phyloP scores from a whole-genome alignment of 2,888 invertebrate species.

The Priapulus caudatus region DNA sequence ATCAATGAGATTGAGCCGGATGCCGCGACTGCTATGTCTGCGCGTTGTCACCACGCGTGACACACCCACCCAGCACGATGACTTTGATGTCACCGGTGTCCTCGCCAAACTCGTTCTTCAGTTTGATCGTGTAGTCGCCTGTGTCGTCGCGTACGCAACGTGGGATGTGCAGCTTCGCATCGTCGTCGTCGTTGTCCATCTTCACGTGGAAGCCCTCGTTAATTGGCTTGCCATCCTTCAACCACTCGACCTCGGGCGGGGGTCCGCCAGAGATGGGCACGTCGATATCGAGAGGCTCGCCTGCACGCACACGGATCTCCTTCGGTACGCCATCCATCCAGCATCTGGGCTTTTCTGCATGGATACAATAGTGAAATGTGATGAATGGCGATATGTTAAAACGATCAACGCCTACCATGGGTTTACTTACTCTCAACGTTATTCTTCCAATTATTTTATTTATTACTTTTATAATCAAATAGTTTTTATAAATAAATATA shows the following conservation, averaged over 20 bases:
- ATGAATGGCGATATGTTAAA: too few species aligned
- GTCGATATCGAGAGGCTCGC: conserved; percentile 85
- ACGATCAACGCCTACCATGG: too few species aligned
- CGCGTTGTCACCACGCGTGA: too few species aligned
- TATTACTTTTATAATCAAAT: too few species aligned
- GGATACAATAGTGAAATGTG: conserved; percentile 9
- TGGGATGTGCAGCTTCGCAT: conserved; percentile 33
- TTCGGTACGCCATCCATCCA: conserved; percentile 67
- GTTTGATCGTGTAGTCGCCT: conserved; percentile 69
- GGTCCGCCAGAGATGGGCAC: conserved; percentile 91
- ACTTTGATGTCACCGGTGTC: conserved; percentile 85
- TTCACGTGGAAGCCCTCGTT: conserved; percentile 36
- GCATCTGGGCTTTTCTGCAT: conserved; percentile 73
- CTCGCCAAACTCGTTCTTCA: conserved; percentile 83
- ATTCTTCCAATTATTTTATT: too few species aligned
- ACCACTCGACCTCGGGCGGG: conserved; percentile 80
- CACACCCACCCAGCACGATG: conserved; percentile 57
- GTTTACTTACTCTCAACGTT: too few species aligned
- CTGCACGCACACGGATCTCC: conserved; percentile 86
- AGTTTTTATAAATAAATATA: too few species aligned
- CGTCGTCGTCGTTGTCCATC: conserved; percentile 46
- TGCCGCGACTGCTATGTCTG: too few species aligned
- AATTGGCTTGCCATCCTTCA: conserved; percentile 33
- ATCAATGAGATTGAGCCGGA: too few species aligned
- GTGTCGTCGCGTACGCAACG: conserved; percentile 72